Percentiles rank a stretch among this genome's conserved stretches.
Conservation (phyloP, 92 coral and sea anemone genomes). For the Epizoanthus illoricatus region DNA sequence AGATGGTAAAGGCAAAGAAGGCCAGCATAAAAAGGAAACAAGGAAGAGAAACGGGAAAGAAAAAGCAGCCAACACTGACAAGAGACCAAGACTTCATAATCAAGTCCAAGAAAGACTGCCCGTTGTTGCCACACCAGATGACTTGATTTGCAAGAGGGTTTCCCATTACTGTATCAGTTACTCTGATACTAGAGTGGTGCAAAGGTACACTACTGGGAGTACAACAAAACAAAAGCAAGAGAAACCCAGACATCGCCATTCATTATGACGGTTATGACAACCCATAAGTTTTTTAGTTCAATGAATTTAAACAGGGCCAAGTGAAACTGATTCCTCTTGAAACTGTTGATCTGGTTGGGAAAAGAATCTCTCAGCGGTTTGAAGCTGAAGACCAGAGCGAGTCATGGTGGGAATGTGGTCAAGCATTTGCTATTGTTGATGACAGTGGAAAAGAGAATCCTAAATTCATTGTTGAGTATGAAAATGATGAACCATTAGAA, state of each 20-base stretch:
- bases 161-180: slow-evolving; percentile 24
- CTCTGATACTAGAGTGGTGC: too few species aligned
- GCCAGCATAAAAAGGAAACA: too few species aligned
- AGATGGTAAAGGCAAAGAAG: too few species aligned
- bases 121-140: slow-evolving; percentile 10
- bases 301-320: slow-evolving; percentile 19
- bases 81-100: background rate
- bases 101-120: background rate
- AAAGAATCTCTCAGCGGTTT: slow-evolving; percentile 22
- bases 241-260: slow-evolving; percentile 37
- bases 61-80: too few species aligned
- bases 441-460: background rate
- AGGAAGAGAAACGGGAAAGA: too few species aligned
- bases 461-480: slow-evolving; percentile 38
- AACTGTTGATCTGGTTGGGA: slow-evolving; percentile 30
- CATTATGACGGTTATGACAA: slow-evolving; percentile 31
- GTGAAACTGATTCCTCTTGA: slow-evolving; percentile 32
- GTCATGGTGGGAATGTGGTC: slow-evolving; percentile 39
- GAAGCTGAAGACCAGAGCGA: too few species aligned
- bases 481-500: slow-evolving; percentile 29
- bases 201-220: too few species aligned
- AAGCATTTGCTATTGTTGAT: slow-evolving; percentile 11
- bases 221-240: too few species aligned
- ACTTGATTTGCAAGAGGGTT: slow-evolving; percentile 37
- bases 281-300: slow-evolving; percentile 3